These are phyloP conservation scores for Pemphigus obesinymphae DNA, from an alignment of 1,140 invertebrate species.

Conservation along the genomic window DNA sequence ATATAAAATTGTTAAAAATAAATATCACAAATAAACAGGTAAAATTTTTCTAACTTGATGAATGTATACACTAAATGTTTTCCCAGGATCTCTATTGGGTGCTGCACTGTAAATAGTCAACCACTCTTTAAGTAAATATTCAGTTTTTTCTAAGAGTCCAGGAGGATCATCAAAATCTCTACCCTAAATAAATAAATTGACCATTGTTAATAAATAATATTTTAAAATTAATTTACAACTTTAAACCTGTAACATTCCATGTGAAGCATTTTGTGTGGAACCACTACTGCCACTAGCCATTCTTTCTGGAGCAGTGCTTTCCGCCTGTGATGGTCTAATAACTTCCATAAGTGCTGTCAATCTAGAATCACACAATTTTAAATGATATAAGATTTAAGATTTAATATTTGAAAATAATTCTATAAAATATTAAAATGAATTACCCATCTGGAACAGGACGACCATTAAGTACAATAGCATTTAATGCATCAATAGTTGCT, in stretches of 20 bases:
- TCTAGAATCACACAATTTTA: too few species aligned
- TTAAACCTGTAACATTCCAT: slow-evolving; percentile 74
- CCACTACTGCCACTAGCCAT: slow-evolving; percentile 46
- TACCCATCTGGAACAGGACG: slow-evolving; percentile 75
- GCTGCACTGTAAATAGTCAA: slow-evolving; percentile 78
- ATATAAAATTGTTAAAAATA: neutral
- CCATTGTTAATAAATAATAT: too few species aligned
- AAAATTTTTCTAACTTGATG: slow-evolving; percentile 57
- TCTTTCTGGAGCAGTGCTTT: slow-evolving; percentile 33
- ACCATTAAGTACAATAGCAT: slow-evolving; percentile 66
- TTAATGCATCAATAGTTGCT: slow-evolving; percentile 77
- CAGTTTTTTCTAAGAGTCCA: slow-evolving; percentile 90
- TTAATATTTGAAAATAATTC: slow-evolving; percentile 2
- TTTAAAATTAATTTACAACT: neutral
- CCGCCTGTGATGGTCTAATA: slow-evolving; percentile 18
- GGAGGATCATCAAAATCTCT: slow-evolving; percentile 90
- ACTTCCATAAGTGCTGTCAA: slow-evolving; percentile 7
- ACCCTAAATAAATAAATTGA: slow-evolving; percentile 56
- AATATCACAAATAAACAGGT: neutral
- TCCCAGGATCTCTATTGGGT: slow-evolving; percentile 78
- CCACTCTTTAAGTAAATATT: slow-evolving; percentile 91
- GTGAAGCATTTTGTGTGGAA: slow-evolving; percentile 85
- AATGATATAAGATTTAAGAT: too few species aligned
- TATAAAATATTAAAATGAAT: slow-evolving; percentile 40
- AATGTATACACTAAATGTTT: slow-evolving; percentile 91